Evolutionary conservation across 64 coral and sea anemone genomes (phyloP).

Genomic region (Montipora capricornis): DNA sequence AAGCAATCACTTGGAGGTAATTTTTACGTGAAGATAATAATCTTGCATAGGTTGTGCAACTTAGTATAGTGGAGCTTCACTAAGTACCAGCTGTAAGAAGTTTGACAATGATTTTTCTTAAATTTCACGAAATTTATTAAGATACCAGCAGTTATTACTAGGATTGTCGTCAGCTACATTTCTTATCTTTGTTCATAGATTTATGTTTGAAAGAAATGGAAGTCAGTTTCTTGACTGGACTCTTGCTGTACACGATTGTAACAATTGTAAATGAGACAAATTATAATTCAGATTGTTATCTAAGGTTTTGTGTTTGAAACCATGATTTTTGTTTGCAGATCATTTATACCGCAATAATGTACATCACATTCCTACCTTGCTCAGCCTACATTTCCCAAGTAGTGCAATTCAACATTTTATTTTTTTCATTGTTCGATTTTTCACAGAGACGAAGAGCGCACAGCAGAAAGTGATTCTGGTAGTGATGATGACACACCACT

Average conservation of each 20-base stretch:
- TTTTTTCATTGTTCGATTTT: slow-evolving; percentile 3
- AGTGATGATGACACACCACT: slow-evolving; percentile 5
- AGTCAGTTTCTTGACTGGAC: no score
- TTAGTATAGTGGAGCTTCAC: background rate
- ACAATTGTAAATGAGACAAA: slow-evolving; percentile 23
- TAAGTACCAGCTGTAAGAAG: background rate
- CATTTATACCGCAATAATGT: slow-evolving; percentile 10
- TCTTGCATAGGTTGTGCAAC: background rate
- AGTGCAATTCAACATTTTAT: background rate
- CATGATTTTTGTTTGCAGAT: slow-evolving; percentile 6
- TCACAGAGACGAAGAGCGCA: slow-evolving; percentile 17
- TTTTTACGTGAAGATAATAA: background rate
- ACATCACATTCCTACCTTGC: slow-evolving; percentile 4
- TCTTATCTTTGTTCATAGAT: no score
- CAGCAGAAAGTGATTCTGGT: background rate
- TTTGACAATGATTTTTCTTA: background rate
- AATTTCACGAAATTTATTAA: background rate
- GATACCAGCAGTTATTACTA: no score
- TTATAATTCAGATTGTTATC: background rate
- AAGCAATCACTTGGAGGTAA: background rate
- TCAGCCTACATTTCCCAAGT: slow-evolving; percentile 6
- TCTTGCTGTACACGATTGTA: background rate
- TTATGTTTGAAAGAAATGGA: no score
- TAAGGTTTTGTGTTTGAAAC: background rate
- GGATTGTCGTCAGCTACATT: no score